Percentiles rank a stretch among this genome's conserved stretches.
Evolutionary conservation across 2,113 vertebrate genomes (phyloP).

Genomic region (Actinemys pallida): DNA sequence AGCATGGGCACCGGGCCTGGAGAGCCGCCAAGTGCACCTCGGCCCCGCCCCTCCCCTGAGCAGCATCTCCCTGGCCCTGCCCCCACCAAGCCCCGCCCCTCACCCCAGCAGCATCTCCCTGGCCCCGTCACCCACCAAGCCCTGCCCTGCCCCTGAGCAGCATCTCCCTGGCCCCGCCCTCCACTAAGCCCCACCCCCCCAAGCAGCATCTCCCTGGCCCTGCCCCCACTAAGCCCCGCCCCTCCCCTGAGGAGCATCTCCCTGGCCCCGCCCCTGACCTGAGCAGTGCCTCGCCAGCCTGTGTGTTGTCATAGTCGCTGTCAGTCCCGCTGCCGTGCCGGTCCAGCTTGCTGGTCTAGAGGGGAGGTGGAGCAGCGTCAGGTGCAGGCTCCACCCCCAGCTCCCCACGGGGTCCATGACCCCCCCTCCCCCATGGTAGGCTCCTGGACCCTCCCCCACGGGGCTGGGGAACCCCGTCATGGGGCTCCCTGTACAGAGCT

Average conservation of each 20-base stretch:
- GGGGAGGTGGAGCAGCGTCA: accelerated
- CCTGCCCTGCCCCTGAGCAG: constrained; percentile 75
- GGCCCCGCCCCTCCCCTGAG: constrained; percentile 65
- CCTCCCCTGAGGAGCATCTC: accelerated
- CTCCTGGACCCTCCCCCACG: too few relatives aligned
- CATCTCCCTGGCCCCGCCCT: constrained; percentile 67
- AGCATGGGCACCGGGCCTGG: too few relatives aligned
- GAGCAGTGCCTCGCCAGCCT: constrained; percentile 87
- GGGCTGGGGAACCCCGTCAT: not conserved
- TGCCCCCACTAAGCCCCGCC: accelerated
- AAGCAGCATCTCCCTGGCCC: not conserved
- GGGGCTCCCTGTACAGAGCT: too few relatives aligned
- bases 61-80: constrained; percentile 76
- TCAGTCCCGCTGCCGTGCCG: constrained; percentile 93
- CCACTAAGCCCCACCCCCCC: accelerated
- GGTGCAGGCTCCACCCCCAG: not conserved
- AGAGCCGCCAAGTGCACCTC: accelerated
- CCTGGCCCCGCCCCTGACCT: constrained; percentile 78
- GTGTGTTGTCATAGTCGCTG: constrained; percentile 98
- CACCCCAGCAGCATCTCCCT: accelerated
- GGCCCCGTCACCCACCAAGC: not conserved
- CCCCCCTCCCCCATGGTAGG: not conserved
- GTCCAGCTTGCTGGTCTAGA: constrained; percentile 88
- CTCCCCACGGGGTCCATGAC: accelerated
- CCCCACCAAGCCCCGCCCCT: accelerated